Base-by-base conservation (phyloP, 2,113 vertebrate species). In the Sprattus sprattus region DNA sequence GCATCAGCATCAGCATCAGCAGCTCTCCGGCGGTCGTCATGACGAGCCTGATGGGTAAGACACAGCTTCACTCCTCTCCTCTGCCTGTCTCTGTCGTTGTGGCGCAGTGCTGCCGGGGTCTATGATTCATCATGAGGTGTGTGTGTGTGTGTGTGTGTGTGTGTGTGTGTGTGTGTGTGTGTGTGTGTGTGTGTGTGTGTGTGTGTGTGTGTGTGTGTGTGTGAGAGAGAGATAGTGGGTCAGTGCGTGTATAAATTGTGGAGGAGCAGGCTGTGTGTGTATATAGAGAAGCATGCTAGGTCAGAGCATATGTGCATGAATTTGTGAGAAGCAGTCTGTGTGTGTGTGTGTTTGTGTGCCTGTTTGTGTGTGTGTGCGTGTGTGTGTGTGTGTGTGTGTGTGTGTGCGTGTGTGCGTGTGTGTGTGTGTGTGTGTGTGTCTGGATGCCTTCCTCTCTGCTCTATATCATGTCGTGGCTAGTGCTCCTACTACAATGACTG, bases 21-120 rank as follows among this genome's bases (percentile, higher is more conserved):
- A 91, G 91, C 92, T 94, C 91, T 86, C 92, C 90, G 93, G 91
- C 92, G 92, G 90, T 92, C 78, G 93, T 92, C 92, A 93, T 91
- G 89, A 71, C 92, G 91, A 92, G 92, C 91, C 64, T 71, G 92
- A 94, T 83, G 92, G 94, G 95, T 96, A 91, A 94, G 94, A 90
- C 84, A 64, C 84, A 84, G 64, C 83, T 82, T 83, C 85, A 45
- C 64, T 83, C 28, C 22, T 11, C 64, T 83, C 28, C 22, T 11
- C 83, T 8, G 3, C 71, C 18, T 13, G n/a, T 50, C 46, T 32
- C 78, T 54, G 52, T 2, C 6, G 22, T 75, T 81, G 25, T 2
- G 39, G 1, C 28, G 81, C 64, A 52, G 44, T 9, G 54, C 81
- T 25, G 25, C 20, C 9, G 18, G 3, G 45, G 9, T 25, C 45